These are phyloP conservation scores for Amitus sp. DNA, from an alignment of 2,888 invertebrate species.

Conservation along the genomic window DNA sequence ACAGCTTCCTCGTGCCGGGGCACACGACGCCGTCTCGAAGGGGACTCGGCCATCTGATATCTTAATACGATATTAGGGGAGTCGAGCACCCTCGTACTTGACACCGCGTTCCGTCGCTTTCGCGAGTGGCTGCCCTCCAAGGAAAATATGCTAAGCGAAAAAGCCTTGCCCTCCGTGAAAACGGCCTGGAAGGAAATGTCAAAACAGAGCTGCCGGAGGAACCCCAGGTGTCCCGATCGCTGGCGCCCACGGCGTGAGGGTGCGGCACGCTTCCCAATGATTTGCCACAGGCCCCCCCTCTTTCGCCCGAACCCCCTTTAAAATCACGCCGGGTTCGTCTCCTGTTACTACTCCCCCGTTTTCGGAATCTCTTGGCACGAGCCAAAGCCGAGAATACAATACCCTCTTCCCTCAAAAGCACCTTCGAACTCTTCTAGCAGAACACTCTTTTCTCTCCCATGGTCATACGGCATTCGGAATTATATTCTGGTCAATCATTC, in stretches of 20 bases:
- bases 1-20: conserved; percentile 35
- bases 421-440: too few species aligned
- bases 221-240: neutral
- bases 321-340: conserved; percentile 31
- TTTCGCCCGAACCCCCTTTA: conserved; percentile 41
- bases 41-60: conserved; percentile 62
- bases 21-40: conserved; percentile 56
- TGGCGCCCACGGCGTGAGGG: conserved; percentile 40
- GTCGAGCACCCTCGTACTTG: conserved; percentile 54
- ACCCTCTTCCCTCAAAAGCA: conserved; percentile 30
- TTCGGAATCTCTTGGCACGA: conserved; percentile 44
- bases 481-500: too few species aligned
- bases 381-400: conserved; percentile 41
- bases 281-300: conserved; percentile 49
- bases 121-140: conserved; percentile 5
- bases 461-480: too few species aligned
- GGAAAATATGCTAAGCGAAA: conserved; percentile 19
- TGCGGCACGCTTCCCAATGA: conserved; percentile 45
- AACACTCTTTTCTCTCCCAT: too few species aligned
- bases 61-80: conserved; percentile 59
- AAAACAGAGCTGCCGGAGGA: neutral
- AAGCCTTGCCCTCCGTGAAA: neutral
- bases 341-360: conserved; percentile 46
- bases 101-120: conserved; percentile 29
- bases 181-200: neutral